Conservation (phyloP, 2,113 vertebrate genomes). For the Channa maculata region DNA sequence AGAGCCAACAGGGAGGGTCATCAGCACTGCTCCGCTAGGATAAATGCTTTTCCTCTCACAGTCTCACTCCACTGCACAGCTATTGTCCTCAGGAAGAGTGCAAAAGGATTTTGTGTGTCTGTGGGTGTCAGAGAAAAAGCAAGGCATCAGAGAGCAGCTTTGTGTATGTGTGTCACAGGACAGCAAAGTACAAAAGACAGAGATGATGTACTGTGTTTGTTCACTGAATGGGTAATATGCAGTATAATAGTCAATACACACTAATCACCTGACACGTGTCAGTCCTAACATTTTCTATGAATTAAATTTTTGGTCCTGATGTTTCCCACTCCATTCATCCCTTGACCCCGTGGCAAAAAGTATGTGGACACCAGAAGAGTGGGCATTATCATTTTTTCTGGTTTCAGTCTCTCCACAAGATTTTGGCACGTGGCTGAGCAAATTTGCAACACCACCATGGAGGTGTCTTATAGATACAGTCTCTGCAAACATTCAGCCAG, state of each 20-base stretch:
- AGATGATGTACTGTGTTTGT: neutral
- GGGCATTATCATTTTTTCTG: neutral
- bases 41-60: constrained; percentile 76
- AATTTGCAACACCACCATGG: too few relatives aligned
- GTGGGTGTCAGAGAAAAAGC: constrained; percentile 46
- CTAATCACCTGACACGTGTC: constrained; percentile 40
- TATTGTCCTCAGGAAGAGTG: constrained; percentile 68
- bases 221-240: neutral
- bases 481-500: neutral
- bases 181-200: neutral
- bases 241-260: constrained; percentile 35
- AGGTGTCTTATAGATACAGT: too few relatives aligned
- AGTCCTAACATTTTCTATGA: neutral
- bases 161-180: constrained; percentile 21
- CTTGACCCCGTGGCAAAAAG: neutral
- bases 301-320: constrained; percentile 2
- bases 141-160: constrained; percentile 23
- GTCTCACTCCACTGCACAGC: constrained; percentile 73
- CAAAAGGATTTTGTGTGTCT: constrained; percentile 44
- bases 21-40: constrained; percentile 68
- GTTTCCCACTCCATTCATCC: too few relatives aligned
- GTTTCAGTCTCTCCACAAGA: neutral
- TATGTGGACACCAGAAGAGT: neutral
- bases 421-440: neutral
- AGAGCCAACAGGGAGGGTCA: constrained; percentile 66